phyloP scores from a whole-genome alignment of 1,140 invertebrate species.

The Luehdorfia chinensis region DNA sequence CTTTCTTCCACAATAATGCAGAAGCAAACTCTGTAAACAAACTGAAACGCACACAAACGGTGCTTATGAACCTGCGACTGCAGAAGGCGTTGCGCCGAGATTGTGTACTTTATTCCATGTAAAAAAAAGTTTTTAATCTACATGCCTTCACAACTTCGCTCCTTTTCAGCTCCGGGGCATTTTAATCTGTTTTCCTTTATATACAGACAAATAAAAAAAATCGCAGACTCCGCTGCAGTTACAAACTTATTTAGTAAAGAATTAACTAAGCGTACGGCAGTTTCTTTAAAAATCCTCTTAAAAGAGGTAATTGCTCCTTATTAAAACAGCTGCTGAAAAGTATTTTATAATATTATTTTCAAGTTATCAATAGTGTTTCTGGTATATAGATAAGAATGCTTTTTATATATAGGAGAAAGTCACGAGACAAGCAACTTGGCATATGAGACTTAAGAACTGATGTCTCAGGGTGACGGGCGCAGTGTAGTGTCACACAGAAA shows the following conservation, averaged over 20 bases:
- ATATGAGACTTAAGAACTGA: too few relatives aligned
- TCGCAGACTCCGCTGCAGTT: slow-evolving; percentile 30
- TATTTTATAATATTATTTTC: too few relatives aligned
- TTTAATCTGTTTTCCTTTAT: slow-evolving; percentile 63
- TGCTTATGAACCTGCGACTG: slow-evolving; percentile 1
- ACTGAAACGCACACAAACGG: too few relatives aligned
- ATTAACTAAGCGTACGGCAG: slow-evolving; percentile 30
- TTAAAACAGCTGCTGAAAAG: background rate
- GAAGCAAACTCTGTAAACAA: too few relatives aligned
- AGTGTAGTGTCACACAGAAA: too few relatives aligned
- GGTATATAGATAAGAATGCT: too few relatives aligned
- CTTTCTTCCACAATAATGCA: too few relatives aligned
- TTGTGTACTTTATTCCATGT: slow-evolving; percentile 35
- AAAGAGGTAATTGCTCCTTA: background rate
- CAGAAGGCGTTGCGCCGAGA: slow-evolving; percentile 29
- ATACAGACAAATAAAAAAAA: slow-evolving; percentile 50
- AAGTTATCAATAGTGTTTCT: too few relatives aligned
- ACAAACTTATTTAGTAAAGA: slow-evolving; percentile 49
- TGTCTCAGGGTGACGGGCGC: too few relatives aligned
- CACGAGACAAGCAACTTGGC: too few relatives aligned
- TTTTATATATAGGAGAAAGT: too few relatives aligned
- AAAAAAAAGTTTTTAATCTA: slow-evolving; percentile 62
- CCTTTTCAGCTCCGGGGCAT: slow-evolving; percentile 54
- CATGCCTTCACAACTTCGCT: slow-evolving; percentile 51
- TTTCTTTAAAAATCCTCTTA: slow-evolving; percentile 23